Base-by-base conservation (phyloP, 2,797 vertebrate species). In the Crenuchus spilurus region DNA sequence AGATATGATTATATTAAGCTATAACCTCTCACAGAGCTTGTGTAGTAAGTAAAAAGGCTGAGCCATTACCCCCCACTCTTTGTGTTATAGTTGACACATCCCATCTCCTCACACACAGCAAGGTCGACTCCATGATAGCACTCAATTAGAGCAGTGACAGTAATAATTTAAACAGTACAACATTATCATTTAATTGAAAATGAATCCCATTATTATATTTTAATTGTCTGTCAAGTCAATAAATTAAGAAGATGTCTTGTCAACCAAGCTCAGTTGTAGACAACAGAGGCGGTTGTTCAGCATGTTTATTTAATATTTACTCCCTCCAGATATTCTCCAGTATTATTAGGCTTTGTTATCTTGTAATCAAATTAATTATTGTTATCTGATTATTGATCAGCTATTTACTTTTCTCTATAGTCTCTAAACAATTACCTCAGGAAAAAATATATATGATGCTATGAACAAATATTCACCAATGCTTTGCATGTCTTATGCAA, bases 181-280 rank as follows among this genome's bases (percentile, higher is more conserved):
- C 73, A 76, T 78, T 78, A 75, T 72, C 42, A 73, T 69, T 78
- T 73, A 78, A 78, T 78, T 76, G 73, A 75, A 78, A 81, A 81
- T 66, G 58, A 72, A 61, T 49, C 60, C 52, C 22, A 54, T 71
- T 70, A 79, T 70, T 79, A 68, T 8, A 26, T 60, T 79, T 66
- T 75, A 79, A 79, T 79, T 76, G 65, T 75, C 33, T 72, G 76
- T 66, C 68, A 68, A 70, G 73, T 55, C 44, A 61, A 70, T 78
- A 70, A 81, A 70, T 81, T 78, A 70, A 55, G 52, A 65, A 5
- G 54, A 35, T 61, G 60, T 73, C 58, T 18, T 60, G 48, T 61
- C 44, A 78, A 24, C 18, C 0, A 54, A 64, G 69, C 30, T 72
- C 35, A 31, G 20, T 61, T 73, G 58, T 52, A 37, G 18, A 51